phyloP scores from a whole-genome alignment of 1,140 invertebrate genomes.

The Polyergus mexicanus region DNA sequence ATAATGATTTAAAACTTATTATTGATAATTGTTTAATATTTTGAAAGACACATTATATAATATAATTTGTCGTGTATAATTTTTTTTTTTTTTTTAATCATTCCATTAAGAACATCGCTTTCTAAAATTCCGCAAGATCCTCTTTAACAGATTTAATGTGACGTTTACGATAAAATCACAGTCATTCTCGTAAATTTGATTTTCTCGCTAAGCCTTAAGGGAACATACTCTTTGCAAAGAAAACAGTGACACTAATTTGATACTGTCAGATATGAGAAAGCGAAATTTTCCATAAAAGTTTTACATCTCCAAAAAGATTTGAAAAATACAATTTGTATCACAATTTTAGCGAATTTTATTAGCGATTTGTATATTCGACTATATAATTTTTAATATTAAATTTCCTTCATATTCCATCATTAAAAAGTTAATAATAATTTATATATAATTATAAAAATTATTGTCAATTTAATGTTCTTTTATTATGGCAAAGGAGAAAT shows the following conservation, averaged over 20 bases:
- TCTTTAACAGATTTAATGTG: not conserved
- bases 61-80: not conserved
- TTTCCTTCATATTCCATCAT: not conserved
- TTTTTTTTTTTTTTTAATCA: not conserved
- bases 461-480: not conserved
- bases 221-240: not conserved
- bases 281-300: not conserved
- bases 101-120: not conserved
- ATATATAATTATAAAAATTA: not conserved
- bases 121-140: not conserved
- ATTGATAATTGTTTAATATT: not conserved
- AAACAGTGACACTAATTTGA: conserved; percentile 6
- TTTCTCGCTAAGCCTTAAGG: not conserved
- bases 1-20: not conserved
- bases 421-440: not conserved
- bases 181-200: conserved; percentile 18
- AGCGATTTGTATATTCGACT: not conserved
- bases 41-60: not conserved
- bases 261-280: not conserved
- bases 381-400: not conserved
- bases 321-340: not conserved
- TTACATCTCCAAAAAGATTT: not conserved
- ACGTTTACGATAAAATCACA: conserved; percentile 24
- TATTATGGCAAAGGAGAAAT: not conserved
- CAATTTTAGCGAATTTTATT: not conserved